Conservation (phyloP, 2,888 invertebrate species). For the Thysanoteuthis rhombus region DNA sequence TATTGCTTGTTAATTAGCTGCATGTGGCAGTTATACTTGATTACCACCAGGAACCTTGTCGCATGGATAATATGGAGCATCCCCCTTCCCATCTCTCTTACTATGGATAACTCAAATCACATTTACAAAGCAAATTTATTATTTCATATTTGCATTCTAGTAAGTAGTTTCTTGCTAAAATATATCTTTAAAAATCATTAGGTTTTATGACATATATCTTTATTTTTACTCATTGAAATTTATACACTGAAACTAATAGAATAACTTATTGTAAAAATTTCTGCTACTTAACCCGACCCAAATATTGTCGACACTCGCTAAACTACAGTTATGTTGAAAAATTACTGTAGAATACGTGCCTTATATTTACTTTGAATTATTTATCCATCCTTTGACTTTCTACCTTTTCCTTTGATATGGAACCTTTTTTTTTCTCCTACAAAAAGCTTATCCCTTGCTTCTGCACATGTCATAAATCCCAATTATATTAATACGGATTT, state of each 20-base stretch:
- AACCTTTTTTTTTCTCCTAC: background rate
- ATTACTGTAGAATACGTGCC: background rate
- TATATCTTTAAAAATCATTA: background rate
- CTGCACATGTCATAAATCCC: background rate
- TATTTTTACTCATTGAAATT: background rate
- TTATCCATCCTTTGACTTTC: background rate
- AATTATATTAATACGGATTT: background rate
- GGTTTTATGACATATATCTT: background rate
- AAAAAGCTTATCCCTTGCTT: background rate
- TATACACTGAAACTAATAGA: background rate
- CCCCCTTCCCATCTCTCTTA: background rate
- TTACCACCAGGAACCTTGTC: background rate
- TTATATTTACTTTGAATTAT: background rate
- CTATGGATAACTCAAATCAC: background rate
- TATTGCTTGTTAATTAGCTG: conserved; percentile 27
- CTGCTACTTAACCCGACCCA: background rate
- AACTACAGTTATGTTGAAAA: background rate
- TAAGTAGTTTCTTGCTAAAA: background rate
- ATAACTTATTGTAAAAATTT: background rate
- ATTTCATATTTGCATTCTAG: background rate
- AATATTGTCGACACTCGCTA: background rate
- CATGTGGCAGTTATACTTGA: conserved; percentile 24
- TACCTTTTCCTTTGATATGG: background rate
- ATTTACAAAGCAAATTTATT: background rate
- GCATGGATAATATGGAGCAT: background rate